Conservation (phyloP, 2,888 invertebrate genomes). For the Drosophila kambysellisi region DNA sequence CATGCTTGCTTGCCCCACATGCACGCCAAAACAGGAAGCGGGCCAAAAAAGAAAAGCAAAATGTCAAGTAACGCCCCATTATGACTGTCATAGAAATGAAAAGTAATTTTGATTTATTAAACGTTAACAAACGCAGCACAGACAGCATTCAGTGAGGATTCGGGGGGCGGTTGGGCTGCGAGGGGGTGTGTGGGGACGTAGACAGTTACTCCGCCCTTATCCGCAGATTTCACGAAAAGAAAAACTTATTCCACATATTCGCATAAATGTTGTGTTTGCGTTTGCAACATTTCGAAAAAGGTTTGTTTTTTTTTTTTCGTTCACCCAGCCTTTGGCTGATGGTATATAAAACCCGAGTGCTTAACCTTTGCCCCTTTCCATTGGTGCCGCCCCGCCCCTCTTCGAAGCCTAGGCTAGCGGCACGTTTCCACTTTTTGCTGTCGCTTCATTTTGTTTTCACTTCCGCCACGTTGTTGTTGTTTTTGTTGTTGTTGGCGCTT, state of each 20-base stretch:
- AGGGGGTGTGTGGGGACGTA: background rate
- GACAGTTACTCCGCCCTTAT: background rate
- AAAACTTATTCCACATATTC: constrained; percentile 42
- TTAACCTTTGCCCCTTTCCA: constrained; percentile 56
- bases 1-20: background rate
- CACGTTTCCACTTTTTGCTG: constrained; percentile 79
- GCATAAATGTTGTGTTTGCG: constrained; percentile 59
- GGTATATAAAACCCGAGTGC: constrained; percentile 50
- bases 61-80: constrained; percentile 78
- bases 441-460: constrained; percentile 76
- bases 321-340: constrained; percentile 2
- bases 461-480: constrained; percentile 29
- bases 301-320: constrained; percentile 6
- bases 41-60: constrained; percentile 62
- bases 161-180: background rate
- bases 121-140: constrained; percentile 57
- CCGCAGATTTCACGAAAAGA: background rate
- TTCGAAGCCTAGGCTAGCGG: constrained; percentile 39
- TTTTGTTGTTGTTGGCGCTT: constrained; percentile 24
- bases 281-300: constrained; percentile 55
- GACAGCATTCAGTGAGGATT: constrained; percentile 6
- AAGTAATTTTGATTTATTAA: constrained; percentile 83
- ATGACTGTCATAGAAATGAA: constrained; percentile 77
- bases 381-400: background rate
- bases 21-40: background rate